Conservation (phyloP, 2,113 vertebrate species). For the Microcebus jonahi region DNA sequence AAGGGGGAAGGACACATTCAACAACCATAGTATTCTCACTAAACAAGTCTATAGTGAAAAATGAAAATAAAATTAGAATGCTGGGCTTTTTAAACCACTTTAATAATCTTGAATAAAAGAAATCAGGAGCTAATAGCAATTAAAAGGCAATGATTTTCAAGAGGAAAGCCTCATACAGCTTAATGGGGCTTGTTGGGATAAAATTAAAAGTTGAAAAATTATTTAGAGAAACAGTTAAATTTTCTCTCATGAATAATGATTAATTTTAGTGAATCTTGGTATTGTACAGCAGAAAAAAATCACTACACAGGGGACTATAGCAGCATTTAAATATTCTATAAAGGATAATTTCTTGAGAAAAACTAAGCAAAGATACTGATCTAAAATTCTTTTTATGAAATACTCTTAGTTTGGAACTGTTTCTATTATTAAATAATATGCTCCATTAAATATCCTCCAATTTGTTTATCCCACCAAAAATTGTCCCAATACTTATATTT, state of each 20-base stretch:
- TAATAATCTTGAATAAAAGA: slow-evolving; percentile 7
- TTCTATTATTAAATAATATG: neutral
- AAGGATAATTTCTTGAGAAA: neutral
- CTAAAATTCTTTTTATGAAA: neutral
- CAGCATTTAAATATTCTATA: neutral
- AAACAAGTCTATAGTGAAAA: neutral
- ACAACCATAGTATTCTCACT: neutral
- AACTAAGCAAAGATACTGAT: neutral
- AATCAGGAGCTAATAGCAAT: neutral
- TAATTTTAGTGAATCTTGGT: neutral
- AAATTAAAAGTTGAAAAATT: neutral
- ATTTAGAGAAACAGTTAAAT: neutral
- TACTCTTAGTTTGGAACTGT: neutral
- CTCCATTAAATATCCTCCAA: neutral
- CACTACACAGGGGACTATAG: neutral
- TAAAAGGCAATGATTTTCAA: neutral
- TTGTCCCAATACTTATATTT: neutral
- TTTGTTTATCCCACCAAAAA: neutral
- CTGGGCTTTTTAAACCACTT: neutral
- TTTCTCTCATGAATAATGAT: neutral
- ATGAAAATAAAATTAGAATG: neutral
- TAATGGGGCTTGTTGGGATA: neutral
- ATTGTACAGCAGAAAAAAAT: neutral
- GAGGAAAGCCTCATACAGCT: neutral
- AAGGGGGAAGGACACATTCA: neutral